Conservation (phyloP, 2,888 invertebrate species). For the Morpho achilles region DNA sequence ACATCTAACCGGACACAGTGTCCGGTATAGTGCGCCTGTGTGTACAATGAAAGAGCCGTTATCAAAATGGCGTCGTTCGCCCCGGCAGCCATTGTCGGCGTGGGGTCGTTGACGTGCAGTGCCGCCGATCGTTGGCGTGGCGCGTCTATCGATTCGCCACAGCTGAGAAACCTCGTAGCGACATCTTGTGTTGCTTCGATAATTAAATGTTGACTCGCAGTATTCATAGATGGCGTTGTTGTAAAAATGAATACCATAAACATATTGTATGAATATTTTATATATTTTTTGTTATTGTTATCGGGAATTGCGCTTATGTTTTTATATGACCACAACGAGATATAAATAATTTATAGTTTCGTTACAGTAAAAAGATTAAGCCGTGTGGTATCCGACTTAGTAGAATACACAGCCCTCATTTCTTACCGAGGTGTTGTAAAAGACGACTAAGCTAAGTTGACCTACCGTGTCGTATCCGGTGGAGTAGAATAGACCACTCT, state of each 20-base stretch:
- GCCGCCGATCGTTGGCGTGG: constrained; percentile 39
- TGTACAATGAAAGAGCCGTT: constrained; percentile 47
- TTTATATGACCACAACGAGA: too few species aligned
- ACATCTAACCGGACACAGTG: constrained; percentile 9
- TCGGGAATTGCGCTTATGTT: too few species aligned
- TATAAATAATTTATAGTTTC: too few species aligned
- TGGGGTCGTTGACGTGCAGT: constrained; percentile 66
- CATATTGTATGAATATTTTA: not conserved
- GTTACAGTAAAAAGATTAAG: too few species aligned
- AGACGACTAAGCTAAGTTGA: too few species aligned
- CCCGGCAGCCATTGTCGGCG: constrained; percentile 43
- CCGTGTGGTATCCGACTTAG: too few species aligned
- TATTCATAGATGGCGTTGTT: constrained; percentile 45
- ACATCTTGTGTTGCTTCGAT: constrained; percentile 43
- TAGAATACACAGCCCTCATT: too few species aligned
- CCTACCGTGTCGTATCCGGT: too few species aligned
- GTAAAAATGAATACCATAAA: not conserved
- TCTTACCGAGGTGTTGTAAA: too few species aligned
- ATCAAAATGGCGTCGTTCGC: constrained; percentile 69
- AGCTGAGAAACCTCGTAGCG: constrained; percentile 39
- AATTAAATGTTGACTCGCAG: not conserved
- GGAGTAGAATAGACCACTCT: too few species aligned
- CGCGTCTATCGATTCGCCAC: constrained; percentile 47
- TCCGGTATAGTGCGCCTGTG: constrained; percentile 20
- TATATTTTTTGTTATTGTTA: too few species aligned